These are phyloP conservation scores for Papilio demoleus DNA, from an alignment of 2,888 invertebrate genomes.

Conservation along the genomic window DNA sequence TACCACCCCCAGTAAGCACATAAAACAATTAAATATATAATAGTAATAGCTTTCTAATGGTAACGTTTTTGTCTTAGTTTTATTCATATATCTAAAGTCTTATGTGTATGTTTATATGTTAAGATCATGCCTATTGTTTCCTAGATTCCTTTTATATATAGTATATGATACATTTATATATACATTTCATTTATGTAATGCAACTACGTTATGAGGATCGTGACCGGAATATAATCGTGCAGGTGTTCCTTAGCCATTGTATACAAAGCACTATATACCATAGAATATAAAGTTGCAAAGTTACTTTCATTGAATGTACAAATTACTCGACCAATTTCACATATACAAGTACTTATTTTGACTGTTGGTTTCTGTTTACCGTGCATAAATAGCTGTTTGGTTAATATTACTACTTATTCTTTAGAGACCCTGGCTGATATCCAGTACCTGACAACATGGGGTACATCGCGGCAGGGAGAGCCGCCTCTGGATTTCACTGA, in stretches of 20 bases:
- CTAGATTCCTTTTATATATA: neutral
- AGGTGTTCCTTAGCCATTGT: constrained; percentile 49
- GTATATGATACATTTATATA: neutral
- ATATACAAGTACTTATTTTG: neutral
- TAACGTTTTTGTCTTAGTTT: too few species aligned
- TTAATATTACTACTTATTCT: constrained; percentile 27
- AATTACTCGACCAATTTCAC: neutral
- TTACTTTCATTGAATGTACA: neutral
- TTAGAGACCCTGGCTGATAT: constrained; percentile 29
- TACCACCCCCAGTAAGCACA: constrained; percentile 62
- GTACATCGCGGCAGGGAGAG: constrained; percentile 53
- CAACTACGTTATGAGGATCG: constrained; percentile 43
- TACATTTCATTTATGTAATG: constrained; percentile 8
- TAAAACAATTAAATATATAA: too few species aligned
- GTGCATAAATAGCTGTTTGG: too few species aligned
- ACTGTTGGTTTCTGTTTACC: too few species aligned
- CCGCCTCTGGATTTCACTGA: constrained; percentile 77
- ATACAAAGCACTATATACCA: neutral
- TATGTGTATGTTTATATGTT: too few species aligned
- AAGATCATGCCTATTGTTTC: neutral
- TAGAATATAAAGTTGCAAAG: constrained; percentile 10
- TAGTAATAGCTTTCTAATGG: too few species aligned
- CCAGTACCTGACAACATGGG: constrained; percentile 33
- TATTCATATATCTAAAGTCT: too few species aligned
- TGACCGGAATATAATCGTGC: constrained; percentile 56